Base-by-base conservation (phyloP, 2,113 vertebrate species). In the Fulica atra region DNA sequence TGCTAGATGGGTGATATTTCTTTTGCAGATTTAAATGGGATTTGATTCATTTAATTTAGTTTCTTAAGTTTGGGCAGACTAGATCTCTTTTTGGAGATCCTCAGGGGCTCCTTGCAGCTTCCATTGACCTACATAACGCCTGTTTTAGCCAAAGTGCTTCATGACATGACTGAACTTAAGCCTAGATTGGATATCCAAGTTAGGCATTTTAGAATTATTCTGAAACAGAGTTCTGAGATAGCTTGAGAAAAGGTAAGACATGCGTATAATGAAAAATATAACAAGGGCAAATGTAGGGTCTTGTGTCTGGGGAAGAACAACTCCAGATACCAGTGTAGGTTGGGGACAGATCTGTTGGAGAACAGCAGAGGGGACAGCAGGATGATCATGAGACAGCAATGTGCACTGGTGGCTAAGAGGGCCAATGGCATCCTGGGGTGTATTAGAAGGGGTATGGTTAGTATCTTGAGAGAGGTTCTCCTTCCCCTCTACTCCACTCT, bases 11-110 rank as follows among this genome's bases (percentile, higher is more conserved):
- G 18, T 53, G 26, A 33, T 46, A 23, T 50, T 8, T 69, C 38
- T 91, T 74, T 74, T 74, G 7, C 61, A 79, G 38, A 65, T 83
- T 76, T 25, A 89, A 89, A 70, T 77, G 9, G 16, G 21, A 51
- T 65, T 79, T 87, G 17, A 40, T 88, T 86, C 0, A 36, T 64
- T 89, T 91, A 86, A 68, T 91, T 84, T 91, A 53, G 5, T 2
- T 84, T 95, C 68, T 93, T 91, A 86, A 86, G 78, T 83, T 74
- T 81, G 83, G 42, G 16, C 29, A 38, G n/a, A 74, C 16, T 73
- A 84, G 35, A 64, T 84, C 20, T 93, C 26, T 90, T 81, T 60
- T 29, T 88, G 38, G 26, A 81, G 29, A 46, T 84, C n/a, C 77
- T 78, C 10, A 46, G 56, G 36, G 69, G 26, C 8, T 78, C 46